These are phyloP conservation scores for Willowsia nigromaculata DNA, from an alignment of 2,888 invertebrate genomes.

Conservation along the genomic window DNA sequence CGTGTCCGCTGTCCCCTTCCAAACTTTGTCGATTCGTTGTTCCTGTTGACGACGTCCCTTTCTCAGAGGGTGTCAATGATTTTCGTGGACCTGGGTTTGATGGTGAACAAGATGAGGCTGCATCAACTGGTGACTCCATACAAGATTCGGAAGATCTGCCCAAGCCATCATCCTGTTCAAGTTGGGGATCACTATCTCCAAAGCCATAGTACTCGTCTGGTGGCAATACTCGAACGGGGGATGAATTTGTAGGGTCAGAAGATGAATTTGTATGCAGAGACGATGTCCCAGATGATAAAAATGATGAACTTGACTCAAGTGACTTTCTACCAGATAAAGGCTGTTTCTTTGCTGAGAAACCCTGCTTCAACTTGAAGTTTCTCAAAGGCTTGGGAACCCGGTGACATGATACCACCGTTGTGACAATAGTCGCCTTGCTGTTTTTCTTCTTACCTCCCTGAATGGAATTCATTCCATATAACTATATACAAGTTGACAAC, in stretches of 20 bases:
- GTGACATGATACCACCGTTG: constrained; percentile 64
- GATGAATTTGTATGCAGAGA: constrained; percentile 53
- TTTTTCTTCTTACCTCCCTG: constrained; percentile 61
- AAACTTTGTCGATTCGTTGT: constrained; percentile 48
- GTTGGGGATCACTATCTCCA: constrained; percentile 4
- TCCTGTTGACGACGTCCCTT: constrained; percentile 39
- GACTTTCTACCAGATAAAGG: constrained; percentile 58
- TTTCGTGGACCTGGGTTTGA: constrained; percentile 32
- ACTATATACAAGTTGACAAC: constrained; percentile 22
- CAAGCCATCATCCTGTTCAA: constrained; percentile 53
- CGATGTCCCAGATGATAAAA: constrained; percentile 58
- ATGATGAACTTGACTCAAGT: constrained; percentile 59
- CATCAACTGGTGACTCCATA: constrained; percentile 24
- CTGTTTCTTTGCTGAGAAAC: constrained; percentile 49
- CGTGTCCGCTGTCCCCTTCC: constrained; percentile 72
- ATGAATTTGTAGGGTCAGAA: not conserved
- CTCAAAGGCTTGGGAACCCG: constrained; percentile 68
- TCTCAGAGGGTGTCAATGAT: constrained; percentile 58
- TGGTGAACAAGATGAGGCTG: constrained; percentile 37
- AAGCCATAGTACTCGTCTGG: constrained; percentile 72
- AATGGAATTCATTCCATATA: constrained; percentile 60
- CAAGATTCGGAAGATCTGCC: constrained; percentile 59
- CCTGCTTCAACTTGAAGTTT: constrained; percentile 63
- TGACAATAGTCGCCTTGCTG: constrained; percentile 50
- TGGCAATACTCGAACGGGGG: constrained; percentile 45